Conservation (phyloP, 2,888 invertebrate genomes). For the Drosophila flavopinicola region DNA sequence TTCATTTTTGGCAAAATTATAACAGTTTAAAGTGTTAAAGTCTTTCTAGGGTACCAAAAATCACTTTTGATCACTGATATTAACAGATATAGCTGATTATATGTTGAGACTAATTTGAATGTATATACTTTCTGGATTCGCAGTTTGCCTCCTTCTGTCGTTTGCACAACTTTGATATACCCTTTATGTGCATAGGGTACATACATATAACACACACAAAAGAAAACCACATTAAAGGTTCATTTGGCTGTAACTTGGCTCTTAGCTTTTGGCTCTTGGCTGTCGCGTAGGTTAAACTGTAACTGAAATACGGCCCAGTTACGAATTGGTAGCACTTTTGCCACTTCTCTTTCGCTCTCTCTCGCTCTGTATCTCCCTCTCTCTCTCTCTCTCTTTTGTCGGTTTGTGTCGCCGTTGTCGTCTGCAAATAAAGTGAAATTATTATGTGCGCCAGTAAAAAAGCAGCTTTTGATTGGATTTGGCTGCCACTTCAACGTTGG, state of each 20-base stretch:
- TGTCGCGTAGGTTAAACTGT: conserved; percentile 72
- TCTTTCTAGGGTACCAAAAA: too few relatives aligned
- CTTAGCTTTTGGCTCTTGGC: conserved; percentile 29
- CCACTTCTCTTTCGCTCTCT: conserved; percentile 54
- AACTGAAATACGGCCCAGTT: conserved; percentile 67
- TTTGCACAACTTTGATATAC: background rate
- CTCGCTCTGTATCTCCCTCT: conserved; percentile 5
- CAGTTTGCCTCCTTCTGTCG: too few relatives aligned
- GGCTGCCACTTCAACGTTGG: conserved; percentile 50
- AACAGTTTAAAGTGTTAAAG: too few relatives aligned
- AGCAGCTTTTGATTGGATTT: conserved; percentile 58
- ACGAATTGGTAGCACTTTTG: conserved; percentile 73
- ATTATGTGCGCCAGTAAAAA: conserved; percentile 66
- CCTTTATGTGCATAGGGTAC: background rate
- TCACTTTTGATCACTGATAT: too few relatives aligned
- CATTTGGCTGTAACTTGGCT: conserved; percentile 70
- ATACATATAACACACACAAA: conserved; percentile 18
- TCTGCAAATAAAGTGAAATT: conserved; percentile 76
- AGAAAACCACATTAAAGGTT: conserved; percentile 75
- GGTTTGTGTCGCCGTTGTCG: conserved; percentile 26
- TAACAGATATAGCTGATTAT: too few relatives aligned
- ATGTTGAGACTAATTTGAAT: too few relatives aligned
- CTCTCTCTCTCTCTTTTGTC: conserved; percentile 2
- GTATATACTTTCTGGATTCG: too few relatives aligned
- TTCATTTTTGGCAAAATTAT: too few relatives aligned